Base-by-base conservation (phyloP, 2,888 invertebrate species). In the Alviniconcha strummeri region DNA sequence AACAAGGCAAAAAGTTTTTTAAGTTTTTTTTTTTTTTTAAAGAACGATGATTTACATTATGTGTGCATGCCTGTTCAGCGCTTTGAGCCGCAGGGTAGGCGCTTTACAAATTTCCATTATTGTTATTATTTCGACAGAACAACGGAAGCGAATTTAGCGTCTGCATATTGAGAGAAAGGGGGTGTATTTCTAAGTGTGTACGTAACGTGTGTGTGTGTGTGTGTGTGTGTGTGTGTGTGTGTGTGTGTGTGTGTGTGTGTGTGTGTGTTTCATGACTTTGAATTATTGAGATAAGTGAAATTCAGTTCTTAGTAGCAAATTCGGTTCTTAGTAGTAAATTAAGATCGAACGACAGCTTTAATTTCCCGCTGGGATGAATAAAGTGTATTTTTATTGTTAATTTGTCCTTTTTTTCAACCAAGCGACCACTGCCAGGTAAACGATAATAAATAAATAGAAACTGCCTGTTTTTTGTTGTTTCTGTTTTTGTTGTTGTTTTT, bases 171-270 rank as follows among this genome's bases (percentile, higher is more conserved):
- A 36, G 36, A 36, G 36, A 36, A 36, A 36, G 36, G 36, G 36
- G 36, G 64, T 64, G 64, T 64, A 15, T 64, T 9, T 64, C 9
- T 64, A 64, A 13, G 64, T 64, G 64, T 64, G 64, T 64, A 15
- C 15, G 36, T 64, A 13, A 15, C 64, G 64, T 64, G 64, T 15
- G 64, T 64, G 64, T 64, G 64, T 15, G 15, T 64, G 64, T 15
- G 64, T 64, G 64, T 64, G 64, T 64, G 64, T 64, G 64, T 64
- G 64, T 15, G 64, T 64, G 64, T 15, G 64, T 64, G 64, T 15
- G 64, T 64, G 64, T 64, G 64, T 64, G 64, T 64, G 64, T 64
- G 64, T 64, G 64, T 64, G 64, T 64, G 64, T 64, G 64, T 64
- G 64, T 64, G 64, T 64, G 64, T 64, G 64, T 9, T 64, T 9